Conservation (phyloP, 2,113 vertebrate species). For the Corythornis vintsioides region DNA sequence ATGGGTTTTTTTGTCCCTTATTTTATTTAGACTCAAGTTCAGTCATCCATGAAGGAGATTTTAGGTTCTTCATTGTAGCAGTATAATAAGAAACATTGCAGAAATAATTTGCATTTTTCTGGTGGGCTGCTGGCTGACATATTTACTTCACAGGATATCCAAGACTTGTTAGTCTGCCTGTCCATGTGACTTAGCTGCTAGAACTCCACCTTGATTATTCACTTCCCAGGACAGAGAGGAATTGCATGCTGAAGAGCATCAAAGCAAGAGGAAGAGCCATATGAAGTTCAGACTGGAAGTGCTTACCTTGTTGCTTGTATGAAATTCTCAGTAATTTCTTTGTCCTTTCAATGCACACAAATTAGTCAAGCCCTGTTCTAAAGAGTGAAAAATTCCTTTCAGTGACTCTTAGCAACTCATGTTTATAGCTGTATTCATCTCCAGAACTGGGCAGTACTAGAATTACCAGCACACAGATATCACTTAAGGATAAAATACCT, state of each 20-base stretch:
- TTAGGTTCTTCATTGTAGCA: background rate
- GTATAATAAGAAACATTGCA: background rate
- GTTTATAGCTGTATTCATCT: background rate
- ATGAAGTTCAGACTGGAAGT: background rate
- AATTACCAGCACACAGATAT: background rate
- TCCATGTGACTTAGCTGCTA: background rate
- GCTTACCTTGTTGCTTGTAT: background rate
- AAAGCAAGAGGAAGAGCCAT: background rate
- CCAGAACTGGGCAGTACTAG: background rate
- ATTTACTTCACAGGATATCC: background rate
- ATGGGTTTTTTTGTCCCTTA: background rate
- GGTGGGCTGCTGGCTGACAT: slow-evolving; percentile 28
- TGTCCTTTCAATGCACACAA: background rate
- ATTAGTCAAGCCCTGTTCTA: background rate
- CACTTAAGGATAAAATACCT: background rate
- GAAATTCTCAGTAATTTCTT: background rate
- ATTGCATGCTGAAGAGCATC: background rate
- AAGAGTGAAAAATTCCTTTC: background rate
- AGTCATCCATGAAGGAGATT: background rate
- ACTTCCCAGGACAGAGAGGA: background rate
- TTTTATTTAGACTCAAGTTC: slow-evolving; percentile 19
- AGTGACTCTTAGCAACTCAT: background rate
- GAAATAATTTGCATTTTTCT: background rate
- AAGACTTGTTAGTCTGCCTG: background rate
- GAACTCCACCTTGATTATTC: background rate